Base-by-base conservation (phyloP, 92 coral and sea anemone genomes). In the Siderastrea siderea region DNA sequence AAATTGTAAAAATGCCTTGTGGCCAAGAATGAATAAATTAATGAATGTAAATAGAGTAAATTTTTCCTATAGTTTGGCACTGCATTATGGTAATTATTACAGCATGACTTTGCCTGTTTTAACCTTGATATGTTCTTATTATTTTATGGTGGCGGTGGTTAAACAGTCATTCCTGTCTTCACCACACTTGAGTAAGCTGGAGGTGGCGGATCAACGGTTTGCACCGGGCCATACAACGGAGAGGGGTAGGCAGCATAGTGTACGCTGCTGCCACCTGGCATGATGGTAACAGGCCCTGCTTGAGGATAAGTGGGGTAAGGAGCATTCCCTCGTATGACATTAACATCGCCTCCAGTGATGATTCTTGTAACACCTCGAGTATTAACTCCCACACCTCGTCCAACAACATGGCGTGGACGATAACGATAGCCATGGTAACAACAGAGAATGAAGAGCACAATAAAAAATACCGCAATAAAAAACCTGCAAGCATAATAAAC, bases 391-490 rank as follows among this genome's bases (percentile, higher is more conserved):
- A 78, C 47, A 1, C 75, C 48, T 3, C 66, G 68, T 10, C 90
- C 83, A 59, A 91, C 87, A 6, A 85, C 72, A 26, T 74, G 94
- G 8, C 93, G 95, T 65, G 95, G 99, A 48, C 92, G 95, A 75
- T 95, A 93, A 61, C 96, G 98, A 68, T 94, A 94, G 53, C 98
- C 95, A 67, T 98, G 95, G 87, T 96, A 98, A 98, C 99, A 98
- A 94, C 99, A 98, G 54, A 92, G 66, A 12, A 95, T 62, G 60
- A 95, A 93, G 38, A 77, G 68, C 48, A 91, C 65, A 68, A 95
- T 57, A 60, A 87, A 87, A 77, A 91, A 14, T 64, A 86, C 15
- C 66, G 78, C 79, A 51, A 95, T 46, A 17, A 90, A 83, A 84
- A 89, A 88, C 98, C 98, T 95, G 86, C 17, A 77, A 75, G 51